phyloP scores from a whole-genome alignment of 2,113 vertebrate species.

The Mesitornis unicolor region DNA sequence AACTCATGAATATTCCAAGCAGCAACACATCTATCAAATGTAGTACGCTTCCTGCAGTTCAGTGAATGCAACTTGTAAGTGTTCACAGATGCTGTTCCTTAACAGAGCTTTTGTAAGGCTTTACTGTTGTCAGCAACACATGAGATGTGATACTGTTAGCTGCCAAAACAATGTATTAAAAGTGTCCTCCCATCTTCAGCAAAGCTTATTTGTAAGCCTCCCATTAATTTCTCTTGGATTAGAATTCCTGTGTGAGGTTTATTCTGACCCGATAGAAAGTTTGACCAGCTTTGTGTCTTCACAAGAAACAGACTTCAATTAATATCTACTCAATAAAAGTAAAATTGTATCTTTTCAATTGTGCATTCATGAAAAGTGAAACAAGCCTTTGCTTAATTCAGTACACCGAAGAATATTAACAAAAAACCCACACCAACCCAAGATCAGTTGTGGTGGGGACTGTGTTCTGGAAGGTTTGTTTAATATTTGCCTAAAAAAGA shows the following conservation, averaged over 20 bases:
- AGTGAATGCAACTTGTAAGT: not conserved
- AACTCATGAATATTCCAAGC: constrained; percentile 32
- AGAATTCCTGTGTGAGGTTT: not conserved
- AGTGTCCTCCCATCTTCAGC: not conserved
- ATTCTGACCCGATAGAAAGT: not conserved
- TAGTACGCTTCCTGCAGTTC: constrained; percentile 9
- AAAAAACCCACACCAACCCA: not conserved
- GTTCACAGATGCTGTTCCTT: constrained; percentile 17
- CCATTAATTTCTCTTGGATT: not conserved
- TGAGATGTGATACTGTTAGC: not conserved
- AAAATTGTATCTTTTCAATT: not conserved
- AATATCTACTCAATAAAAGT: not conserved
- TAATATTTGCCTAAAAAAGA: not conserved
- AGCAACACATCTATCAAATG: not conserved
- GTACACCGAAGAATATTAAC: not conserved
- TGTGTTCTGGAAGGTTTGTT: not conserved
- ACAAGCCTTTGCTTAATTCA: not conserved
- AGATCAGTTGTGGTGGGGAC: not conserved
- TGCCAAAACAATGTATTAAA: constrained; percentile 14
- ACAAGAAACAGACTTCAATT: not conserved
- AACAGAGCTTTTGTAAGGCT: not conserved
- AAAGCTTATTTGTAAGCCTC: not conserved
- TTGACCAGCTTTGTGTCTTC: not conserved
- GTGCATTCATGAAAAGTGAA: not conserved
- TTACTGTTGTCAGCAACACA: not conserved